Conservation (phyloP, 37 sponge, comb jelly and placozoan species). For the Petrosia ficiformis region DNA sequence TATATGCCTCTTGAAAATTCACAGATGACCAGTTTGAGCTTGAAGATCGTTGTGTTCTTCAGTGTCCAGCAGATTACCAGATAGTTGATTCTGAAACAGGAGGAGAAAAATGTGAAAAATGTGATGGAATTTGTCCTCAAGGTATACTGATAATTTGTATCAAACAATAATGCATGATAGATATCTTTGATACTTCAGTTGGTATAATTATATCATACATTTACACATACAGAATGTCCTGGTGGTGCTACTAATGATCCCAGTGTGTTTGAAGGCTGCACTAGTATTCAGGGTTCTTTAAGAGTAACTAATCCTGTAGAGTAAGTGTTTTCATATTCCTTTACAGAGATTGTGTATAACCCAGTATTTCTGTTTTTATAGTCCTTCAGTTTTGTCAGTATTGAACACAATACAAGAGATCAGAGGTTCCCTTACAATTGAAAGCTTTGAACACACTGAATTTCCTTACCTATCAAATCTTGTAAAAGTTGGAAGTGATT, state of each 20-base stretch:
- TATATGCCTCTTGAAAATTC: too few relatives aligned
- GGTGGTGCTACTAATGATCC: conserved; percentile 6
- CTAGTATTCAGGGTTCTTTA: conserved; percentile 3
- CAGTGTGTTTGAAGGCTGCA: conserved; percentile 14
- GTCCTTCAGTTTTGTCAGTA: background rate
- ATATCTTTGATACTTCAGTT: too few relatives aligned
- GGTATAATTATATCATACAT: too few relatives aligned
- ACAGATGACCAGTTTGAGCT: conserved; percentile 27
- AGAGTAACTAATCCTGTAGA: background rate
- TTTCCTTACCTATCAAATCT: conserved; percentile 58
- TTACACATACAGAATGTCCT: conserved; percentile 45
- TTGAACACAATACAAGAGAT: conserved; percentile 52
- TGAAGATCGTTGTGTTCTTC: conserved; percentile 25
- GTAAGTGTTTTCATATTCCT: background rate
- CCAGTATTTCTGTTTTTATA: background rate
- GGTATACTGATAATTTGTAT: too few relatives aligned
- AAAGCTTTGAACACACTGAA: background rate
- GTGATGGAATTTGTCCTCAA: conserved; percentile 27
- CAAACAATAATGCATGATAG: too few relatives aligned
- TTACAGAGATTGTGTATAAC: background rate
- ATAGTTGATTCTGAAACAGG: background rate
- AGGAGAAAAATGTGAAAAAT: conserved; percentile 11
- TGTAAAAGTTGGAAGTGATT: conserved; percentile 12
- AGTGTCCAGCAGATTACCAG: conserved; percentile 27
- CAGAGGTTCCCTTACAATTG: conserved; percentile 33